Evolutionary conservation across 2,113 vertebrate species (phyloP), one percentile per base, ranked within the genome.

Genomic region (Clinocottus analis): DNA sequence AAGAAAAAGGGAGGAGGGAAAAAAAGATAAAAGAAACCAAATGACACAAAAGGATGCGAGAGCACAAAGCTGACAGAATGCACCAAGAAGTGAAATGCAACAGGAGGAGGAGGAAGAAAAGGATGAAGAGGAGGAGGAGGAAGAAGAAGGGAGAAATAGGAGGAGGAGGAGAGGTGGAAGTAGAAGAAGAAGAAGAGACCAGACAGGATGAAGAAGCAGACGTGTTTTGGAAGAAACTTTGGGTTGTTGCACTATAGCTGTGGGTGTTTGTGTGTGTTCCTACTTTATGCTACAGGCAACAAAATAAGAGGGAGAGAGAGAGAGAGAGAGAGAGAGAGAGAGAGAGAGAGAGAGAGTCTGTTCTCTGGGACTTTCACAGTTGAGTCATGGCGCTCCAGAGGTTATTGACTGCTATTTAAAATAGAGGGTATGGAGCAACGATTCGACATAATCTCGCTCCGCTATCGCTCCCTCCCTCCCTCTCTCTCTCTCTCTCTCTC

Each of bases 331-430:
- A 39, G 37, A 39, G 37, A 39, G 37, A 39, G 37, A 39, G 37
- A 39, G 37, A 39, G 37, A 39, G 37, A 39, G 37, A 39, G 37
- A 2, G 2, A 39, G 11, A 41, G 39, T 41, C 0, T 3, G 43
- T 67, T 84, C 62, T 79, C 10, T 19, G 7, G 59, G 61, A 78
- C 74, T 83, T 82, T 87, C 56, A 25, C 27, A 23, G 55, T 79
- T 88, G 86, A 89, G 55, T 90, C 82, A 90, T 83, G 67, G 80
- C 82, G 81, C 33, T 69, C 64, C 72, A 84, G 87, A 85, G 83
- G 80, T 86, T 90, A 88, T 85, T 90, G 80, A 93, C 84, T 88
- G 63, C 37, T 86, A 79, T 87, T 90, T 90, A 85, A 90, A 92
- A 89, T 77, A 87, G 72, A 84, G 75, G 58, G 31, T 69, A 80